phyloP scores from a whole-genome alignment of 2,888 invertebrate species.

The Nomada lathburiana region DNA sequence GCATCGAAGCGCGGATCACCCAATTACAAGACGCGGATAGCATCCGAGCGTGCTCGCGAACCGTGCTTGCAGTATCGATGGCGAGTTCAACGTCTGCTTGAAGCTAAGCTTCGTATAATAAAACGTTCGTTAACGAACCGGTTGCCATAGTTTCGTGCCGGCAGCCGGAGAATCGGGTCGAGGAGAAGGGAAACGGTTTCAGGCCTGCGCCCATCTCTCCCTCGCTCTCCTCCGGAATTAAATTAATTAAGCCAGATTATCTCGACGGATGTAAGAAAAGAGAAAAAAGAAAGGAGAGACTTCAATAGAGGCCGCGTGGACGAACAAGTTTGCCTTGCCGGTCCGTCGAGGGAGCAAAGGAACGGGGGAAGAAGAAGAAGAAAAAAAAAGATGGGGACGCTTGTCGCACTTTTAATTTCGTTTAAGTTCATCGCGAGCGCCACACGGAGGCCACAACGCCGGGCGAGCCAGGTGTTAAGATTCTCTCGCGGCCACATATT shows the following conservation, averaged over 20 bases:
- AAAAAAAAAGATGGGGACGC: neutral
- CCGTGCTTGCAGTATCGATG: constrained; percentile 3
- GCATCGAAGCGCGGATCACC: constrained; percentile 11
- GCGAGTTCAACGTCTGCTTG: constrained; percentile 11
- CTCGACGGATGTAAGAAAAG: constrained; percentile 65
- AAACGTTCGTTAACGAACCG: constrained; percentile 50
- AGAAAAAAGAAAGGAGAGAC: constrained; percentile 55
- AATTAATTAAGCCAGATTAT: constrained; percentile 78
- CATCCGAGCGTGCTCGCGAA: neutral
- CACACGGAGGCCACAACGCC: constrained; percentile 60
- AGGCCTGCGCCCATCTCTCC: neutral
- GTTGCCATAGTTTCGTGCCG: constrained; percentile 45
- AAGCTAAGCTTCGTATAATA: constrained; percentile 31
- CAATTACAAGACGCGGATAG: constrained; percentile 16
- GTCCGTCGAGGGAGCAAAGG: neutral
- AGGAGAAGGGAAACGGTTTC: neutral
- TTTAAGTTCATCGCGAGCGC: constrained; percentile 60
- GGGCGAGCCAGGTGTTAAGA: constrained; percentile 65
- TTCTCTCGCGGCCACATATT: constrained; percentile 66
- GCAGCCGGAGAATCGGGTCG: constrained; percentile 19
- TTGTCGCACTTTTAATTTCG: constrained; percentile 69
- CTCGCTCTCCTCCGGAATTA: constrained; percentile 56
- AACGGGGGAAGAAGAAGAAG: neutral
- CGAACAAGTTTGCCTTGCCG: constrained; percentile 54
- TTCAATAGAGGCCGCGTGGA: constrained; percentile 67